A percentile compares a stretch with the other conserved stretches of the same genome.
Evolutionary conservation across 1,140 invertebrate species (phyloP).

Genomic region (Trialeurodes vaporariorum): DNA sequence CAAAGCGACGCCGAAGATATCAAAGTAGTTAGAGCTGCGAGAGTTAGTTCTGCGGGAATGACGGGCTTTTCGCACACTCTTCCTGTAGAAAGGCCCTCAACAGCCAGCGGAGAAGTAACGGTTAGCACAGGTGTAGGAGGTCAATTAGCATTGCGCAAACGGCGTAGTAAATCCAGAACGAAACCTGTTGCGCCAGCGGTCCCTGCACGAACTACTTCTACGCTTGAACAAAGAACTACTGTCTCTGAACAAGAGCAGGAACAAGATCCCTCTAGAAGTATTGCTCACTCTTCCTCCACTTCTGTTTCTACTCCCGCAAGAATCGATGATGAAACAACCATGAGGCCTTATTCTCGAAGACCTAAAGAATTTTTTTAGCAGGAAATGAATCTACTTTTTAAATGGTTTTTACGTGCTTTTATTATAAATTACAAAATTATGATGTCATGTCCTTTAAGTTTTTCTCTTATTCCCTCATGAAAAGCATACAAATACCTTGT

Average conservation of each 20-base stretch:
- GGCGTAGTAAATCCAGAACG: conserved; percentile 54
- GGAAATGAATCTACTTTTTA: background rate
- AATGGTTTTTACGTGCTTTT: background rate
- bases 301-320: conserved; percentile 12
- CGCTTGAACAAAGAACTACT: conserved; percentile 27
- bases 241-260: background rate
- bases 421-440: background rate
- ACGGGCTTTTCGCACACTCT: background rate
- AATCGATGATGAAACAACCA: conserved; percentile 14
- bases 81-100: conserved; percentile 2
- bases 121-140: conserved; percentile 40
- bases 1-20: conserved; percentile 32
- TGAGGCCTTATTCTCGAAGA: conserved; percentile 24
- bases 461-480: too few species aligned
- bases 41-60: background rate
- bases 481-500: too few species aligned
- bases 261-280: background rate
- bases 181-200: conserved; percentile 45
- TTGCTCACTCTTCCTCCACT: conserved; percentile 7
- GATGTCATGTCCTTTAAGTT: background rate
- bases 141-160: conserved; percentile 49
- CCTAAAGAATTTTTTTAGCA: conserved; percentile 26
- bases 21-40: conserved; percentile 18
- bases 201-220: conserved; percentile 31
- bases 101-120: conserved; percentile 37